A percentile compares a stretch with the other conserved stretches of the same genome.
phyloP scores from a whole-genome alignment of 1,140 invertebrate species.

The Eciton burchellii region DNA sequence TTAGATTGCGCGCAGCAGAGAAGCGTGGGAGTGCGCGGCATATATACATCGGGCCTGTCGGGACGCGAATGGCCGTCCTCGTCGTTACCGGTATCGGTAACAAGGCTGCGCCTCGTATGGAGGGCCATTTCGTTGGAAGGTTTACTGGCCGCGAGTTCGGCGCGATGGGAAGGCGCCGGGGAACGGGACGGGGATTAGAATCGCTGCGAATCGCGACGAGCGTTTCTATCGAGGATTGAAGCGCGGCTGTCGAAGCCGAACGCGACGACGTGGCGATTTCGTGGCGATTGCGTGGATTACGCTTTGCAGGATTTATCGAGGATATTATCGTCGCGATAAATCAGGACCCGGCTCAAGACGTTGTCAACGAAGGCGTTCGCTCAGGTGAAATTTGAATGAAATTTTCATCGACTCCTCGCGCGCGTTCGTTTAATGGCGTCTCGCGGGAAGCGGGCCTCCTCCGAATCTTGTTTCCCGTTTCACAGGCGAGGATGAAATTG shows the following conservation, averaged over 20 bases:
- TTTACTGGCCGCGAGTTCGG: conserved; percentile 71
- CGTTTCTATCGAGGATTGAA: neutral
- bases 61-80: conserved; percentile 69
- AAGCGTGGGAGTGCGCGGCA: conserved; percentile 69
- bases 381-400: too few relatives aligned
- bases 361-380: neutral
- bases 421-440: neutral
- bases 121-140: conserved; percentile 69
- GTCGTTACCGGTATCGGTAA: conserved; percentile 75
- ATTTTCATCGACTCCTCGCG: neutral
- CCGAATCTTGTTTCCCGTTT: neutral
- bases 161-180: conserved; percentile 55
- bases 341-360: neutral
- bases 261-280: too few relatives aligned
- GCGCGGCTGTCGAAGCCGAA: too few relatives aligned
- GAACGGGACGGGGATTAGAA: conserved; percentile 66
- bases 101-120: conserved; percentile 68
- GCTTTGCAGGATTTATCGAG: neutral
- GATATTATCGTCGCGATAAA: neutral
- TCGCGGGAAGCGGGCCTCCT: neutral
- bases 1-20: conserved; percentile 50
- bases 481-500: neutral
- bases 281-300: too few relatives aligned
- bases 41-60: conserved; percentile 43
- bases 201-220: conserved; percentile 47